These are phyloP conservation scores for Philonicus albiceps DNA, from an alignment of 2,888 invertebrate genomes.

Conservation along the genomic window DNA sequence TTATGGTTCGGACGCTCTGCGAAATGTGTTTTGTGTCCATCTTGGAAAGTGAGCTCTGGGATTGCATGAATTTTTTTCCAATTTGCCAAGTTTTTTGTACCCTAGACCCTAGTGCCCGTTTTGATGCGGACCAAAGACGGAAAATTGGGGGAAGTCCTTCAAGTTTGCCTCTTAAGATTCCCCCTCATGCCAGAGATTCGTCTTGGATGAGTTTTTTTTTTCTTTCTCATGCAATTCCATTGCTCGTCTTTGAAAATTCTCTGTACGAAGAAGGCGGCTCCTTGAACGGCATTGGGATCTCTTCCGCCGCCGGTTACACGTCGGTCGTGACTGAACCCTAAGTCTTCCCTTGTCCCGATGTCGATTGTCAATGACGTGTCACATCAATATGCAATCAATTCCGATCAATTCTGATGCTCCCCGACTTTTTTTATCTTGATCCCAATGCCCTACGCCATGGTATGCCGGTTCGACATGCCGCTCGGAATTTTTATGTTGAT, in stretches of 20 bases:
- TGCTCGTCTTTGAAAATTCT: background rate
- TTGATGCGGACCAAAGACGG: background rate
- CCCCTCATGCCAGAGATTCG: background rate
- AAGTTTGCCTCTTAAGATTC: background rate
- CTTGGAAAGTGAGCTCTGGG: constrained; percentile 2
- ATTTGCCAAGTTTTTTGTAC: constrained; percentile 5
- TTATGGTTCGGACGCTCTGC: constrained; percentile 44
- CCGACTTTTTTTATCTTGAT: background rate
- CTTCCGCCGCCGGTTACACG: background rate
- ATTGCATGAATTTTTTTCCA: constrained; percentile 28
- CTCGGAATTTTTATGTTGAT: constrained; percentile 37
- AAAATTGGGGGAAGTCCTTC: constrained; percentile 8
- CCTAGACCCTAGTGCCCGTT: background rate
- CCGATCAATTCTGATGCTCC: constrained; percentile 33
- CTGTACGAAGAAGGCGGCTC: background rate
- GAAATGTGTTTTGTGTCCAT: constrained; percentile 41
- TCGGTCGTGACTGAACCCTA: background rate
- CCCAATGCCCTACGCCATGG: constrained; percentile 24
- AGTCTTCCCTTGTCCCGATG: background rate
- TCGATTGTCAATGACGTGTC: constrained; percentile 41
- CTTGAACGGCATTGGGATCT: background rate
- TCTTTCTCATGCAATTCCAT: background rate
- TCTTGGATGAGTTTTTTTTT: no score
- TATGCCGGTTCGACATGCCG: constrained; percentile 11
- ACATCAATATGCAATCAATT: constrained; percentile 47